Evolutionary conservation across 2,113 vertebrate genomes (phyloP).

Genomic region (Silurus meridionalis): DNA sequence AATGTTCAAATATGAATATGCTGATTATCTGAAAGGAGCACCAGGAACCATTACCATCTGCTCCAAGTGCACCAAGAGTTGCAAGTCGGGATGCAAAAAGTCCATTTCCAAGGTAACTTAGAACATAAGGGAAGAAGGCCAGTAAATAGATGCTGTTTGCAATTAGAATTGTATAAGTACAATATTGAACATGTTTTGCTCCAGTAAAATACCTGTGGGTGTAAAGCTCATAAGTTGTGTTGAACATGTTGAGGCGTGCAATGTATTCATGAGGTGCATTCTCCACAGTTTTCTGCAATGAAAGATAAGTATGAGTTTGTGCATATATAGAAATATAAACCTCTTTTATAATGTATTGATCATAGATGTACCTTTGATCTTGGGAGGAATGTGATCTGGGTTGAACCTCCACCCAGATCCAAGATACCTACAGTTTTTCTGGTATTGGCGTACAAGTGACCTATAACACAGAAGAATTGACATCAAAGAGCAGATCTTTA

Average conservation of each 20-base stretch:
- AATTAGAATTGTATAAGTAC: neutral
- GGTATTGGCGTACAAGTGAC: constrained; percentile 85
- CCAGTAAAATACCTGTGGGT: constrained; percentile 84
- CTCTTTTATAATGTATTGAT: neutral
- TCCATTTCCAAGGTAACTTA: constrained; percentile 94
- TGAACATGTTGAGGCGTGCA: constrained; percentile 91
- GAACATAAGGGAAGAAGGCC: constrained; percentile 51
- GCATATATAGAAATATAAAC: neutral
- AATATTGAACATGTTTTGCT: neutral
- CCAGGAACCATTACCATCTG: constrained; percentile 75
- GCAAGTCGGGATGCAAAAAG: constrained; percentile 87
- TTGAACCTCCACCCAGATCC: constrained; percentile 95
- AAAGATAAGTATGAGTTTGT: neutral
- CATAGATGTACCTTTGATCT: constrained; percentile 79
- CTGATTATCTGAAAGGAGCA: neutral
- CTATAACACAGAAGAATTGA: constrained; percentile 65
- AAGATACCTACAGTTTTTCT: constrained; percentile 86
- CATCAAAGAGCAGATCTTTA: constrained; percentile 19
- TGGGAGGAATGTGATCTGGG: constrained; percentile 96
- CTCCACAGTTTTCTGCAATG: constrained; percentile 82
- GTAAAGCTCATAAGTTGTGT: constrained; percentile 89
- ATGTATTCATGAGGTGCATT: constrained; percentile 83
- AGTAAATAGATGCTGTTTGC: constrained; percentile 12
- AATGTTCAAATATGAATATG: neutral
- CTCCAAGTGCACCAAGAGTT: constrained; percentile 86